These are phyloP conservation scores for Clarias batrachus DNA, from an alignment of 2,113 vertebrate genomes.

Conservation along the genomic window DNA sequence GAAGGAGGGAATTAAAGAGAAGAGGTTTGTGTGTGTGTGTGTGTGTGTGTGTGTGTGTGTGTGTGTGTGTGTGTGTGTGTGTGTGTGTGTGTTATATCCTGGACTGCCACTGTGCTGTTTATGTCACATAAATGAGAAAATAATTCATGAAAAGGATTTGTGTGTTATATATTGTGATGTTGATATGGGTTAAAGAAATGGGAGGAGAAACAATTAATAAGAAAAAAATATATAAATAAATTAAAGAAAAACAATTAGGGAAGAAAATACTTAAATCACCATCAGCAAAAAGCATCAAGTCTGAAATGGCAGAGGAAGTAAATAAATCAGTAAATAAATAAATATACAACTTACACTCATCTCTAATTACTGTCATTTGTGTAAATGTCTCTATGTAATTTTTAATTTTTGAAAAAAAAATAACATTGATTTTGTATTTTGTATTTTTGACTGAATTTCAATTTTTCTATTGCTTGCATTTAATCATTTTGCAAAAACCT, in stretches of 20 bases:
- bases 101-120: background rate
- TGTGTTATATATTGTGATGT: background rate
- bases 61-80: slow-evolving; percentile 7
- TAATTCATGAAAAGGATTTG: background rate
- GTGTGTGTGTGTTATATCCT: background rate
- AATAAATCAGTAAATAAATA: background rate
- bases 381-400: background rate
- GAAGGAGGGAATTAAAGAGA: slow-evolving; percentile 84
- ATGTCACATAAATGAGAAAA: background rate
- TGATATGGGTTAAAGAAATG: background rate
- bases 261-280: background rate
- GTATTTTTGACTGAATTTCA: background rate
- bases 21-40: slow-evolving; percentile 66
- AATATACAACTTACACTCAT: background rate
- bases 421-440: background rate
- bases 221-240: background rate
- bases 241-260: background rate
- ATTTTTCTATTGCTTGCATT: background rate
- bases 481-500: background rate
- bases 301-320: slow-evolving; percentile 35
- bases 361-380: background rate
- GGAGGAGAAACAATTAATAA: background rate
- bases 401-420: background rate
- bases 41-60: slow-evolving; percentile 9
- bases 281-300: background rate